A percentile compares a stretch with the other conserved stretches of the same genome.
Conservation (phyloP, 2,797 vertebrate genomes). For the Pseudomugil gertrudae region DNA sequence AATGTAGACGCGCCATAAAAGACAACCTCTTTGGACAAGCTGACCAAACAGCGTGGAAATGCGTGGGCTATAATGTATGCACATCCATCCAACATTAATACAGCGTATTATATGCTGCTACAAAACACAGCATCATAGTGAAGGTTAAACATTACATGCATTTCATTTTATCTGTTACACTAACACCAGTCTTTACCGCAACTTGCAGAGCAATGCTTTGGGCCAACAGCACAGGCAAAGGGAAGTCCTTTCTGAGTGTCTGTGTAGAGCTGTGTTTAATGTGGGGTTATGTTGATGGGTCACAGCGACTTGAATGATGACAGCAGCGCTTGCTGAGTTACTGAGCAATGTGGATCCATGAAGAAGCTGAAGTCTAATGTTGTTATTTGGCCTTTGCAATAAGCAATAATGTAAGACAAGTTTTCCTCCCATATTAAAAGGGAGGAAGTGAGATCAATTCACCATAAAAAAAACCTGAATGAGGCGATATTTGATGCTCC, state of each 20-base stretch:
- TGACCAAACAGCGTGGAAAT: conserved; percentile 3
- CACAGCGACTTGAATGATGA: not conserved
- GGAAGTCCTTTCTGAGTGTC: not conserved
- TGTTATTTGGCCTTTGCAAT: not conserved
- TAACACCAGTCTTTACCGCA: not conserved
- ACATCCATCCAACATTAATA: not conserved
- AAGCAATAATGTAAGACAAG: not conserved
- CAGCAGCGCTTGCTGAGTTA: conserved; percentile 1
- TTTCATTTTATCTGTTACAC: not conserved
- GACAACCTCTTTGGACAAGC: conserved; percentile 16
- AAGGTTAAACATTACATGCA: not conserved
- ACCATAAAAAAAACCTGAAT: not conserved
- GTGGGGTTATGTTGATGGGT: not conserved
- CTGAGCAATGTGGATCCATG: not conserved
- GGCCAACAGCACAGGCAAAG: not conserved
- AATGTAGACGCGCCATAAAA: conserved; percentile 21
- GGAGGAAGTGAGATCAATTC: not conserved
- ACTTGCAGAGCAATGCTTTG: not conserved
- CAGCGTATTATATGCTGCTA: not conserved
- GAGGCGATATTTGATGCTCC: not conserved
- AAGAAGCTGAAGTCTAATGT: not conserved
- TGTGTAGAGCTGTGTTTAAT: not conserved
- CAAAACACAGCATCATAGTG: not conserved
- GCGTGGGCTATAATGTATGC: no score
- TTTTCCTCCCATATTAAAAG: not conserved